Evolutionary conservation across 1,140 invertebrate genomes (phyloP).

Genomic region (Chelonus insularis): DNA sequence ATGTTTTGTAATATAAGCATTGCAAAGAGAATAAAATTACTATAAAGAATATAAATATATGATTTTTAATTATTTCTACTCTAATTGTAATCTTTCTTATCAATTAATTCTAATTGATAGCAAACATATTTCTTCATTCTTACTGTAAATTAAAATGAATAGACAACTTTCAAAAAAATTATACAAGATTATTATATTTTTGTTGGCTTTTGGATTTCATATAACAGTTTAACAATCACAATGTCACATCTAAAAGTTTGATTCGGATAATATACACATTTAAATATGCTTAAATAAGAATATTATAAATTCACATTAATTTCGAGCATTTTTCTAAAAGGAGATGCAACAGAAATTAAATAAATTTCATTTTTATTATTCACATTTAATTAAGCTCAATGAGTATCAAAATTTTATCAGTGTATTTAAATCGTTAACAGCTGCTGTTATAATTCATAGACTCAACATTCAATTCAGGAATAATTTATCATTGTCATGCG

Average conservation of each 20-base stretch:
- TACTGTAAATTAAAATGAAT: too few relatives aligned
- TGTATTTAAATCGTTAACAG: too few relatives aligned
- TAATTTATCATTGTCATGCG: conserved; percentile 7
- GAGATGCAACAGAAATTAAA: not conserved
- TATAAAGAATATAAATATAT: conserved; percentile 38
- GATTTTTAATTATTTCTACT: too few relatives aligned
- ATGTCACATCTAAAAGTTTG: conserved; percentile 25
- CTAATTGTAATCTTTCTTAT: too few relatives aligned
- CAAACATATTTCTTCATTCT: too few relatives aligned
- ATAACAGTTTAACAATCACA: conserved; percentile 27
- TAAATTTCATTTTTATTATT: too few relatives aligned
- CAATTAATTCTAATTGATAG: too few relatives aligned
- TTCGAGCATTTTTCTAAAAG: not conserved
- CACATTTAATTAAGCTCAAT: too few relatives aligned
- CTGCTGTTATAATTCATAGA: too few relatives aligned
- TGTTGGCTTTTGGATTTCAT: conserved; percentile 12
- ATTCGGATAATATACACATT: conserved; percentile 5
- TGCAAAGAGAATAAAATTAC: conserved; percentile 56
- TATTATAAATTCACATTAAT: not conserved
- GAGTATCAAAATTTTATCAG: too few relatives aligned
- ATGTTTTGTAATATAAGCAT: conserved; percentile 62
- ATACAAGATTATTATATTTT: conserved; percentile 29
- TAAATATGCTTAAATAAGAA: conserved; percentile 6
- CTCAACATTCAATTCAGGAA: too few relatives aligned
- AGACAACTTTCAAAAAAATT: too few relatives aligned